Percentiles rank a stretch among this genome's conserved stretches.
These are phyloP conservation scores for Drosophila grimshawi DNA, from an alignment of 1,140 invertebrate species.

Conservation along the genomic window DNA sequence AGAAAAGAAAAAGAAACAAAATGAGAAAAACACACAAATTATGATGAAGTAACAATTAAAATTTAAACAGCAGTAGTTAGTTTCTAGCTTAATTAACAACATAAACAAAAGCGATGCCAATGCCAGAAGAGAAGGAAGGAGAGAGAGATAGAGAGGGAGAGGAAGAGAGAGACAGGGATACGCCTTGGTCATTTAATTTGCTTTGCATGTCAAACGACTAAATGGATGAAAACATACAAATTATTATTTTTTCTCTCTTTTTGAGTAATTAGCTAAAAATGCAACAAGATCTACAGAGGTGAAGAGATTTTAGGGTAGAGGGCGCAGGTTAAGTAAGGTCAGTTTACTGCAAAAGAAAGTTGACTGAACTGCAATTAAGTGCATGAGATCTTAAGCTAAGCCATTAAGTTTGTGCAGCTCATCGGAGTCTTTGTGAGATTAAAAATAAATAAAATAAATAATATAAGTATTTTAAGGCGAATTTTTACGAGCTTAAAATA, in stretches of 20 bases:
- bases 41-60: conserved; percentile 72
- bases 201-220: conserved; percentile 25
- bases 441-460: background rate
- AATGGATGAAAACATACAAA: background rate
- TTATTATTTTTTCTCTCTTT: background rate
- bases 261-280: conserved; percentile 48
- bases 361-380: conserved; percentile 29
- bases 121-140: conserved; percentile 8
- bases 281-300: conserved; percentile 14
- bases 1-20: conserved; percentile 3
- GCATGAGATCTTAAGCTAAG: background rate
- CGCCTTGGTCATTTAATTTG: conserved; percentile 24
- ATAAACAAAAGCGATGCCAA: conserved; percentile 52
- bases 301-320: background rate
- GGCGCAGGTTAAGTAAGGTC: background rate
- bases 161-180: background rate
- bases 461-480: too few species aligned
- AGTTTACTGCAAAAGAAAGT: conserved; percentile 7
- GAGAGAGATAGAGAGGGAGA: conserved; percentile 18
- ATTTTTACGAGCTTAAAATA: background rate
- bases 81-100: conserved; percentile 73
- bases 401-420: background rate
- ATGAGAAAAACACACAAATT: conserved; percentile 37
- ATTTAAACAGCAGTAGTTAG: conserved; percentile 72
- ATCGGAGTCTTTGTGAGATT: too few species aligned